phyloP scores from a whole-genome alignment of 2,113 vertebrate genomes.

The Camarhynchus parvulus region DNA sequence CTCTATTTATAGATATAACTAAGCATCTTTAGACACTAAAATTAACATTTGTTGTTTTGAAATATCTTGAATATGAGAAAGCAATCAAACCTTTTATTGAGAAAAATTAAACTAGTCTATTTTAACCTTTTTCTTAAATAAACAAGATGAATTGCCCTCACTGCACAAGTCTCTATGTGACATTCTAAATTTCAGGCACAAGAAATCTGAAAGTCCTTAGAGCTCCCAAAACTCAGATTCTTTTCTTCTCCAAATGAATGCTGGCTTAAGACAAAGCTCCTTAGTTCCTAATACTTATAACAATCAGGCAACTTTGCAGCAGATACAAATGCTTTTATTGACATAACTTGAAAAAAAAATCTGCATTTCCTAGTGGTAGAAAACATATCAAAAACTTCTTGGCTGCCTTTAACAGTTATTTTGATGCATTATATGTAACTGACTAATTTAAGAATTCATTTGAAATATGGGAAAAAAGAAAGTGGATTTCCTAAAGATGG shows the following conservation, averaged over 20 bases:
- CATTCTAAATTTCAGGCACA: neutral
- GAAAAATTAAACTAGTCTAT: neutral
- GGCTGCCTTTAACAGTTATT: neutral
- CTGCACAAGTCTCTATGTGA: neutral
- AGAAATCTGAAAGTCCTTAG: neutral
- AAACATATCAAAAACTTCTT: neutral
- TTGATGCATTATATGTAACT: neutral
- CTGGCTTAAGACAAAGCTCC: neutral
- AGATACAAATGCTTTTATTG: neutral
- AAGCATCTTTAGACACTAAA: neutral
- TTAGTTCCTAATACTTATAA: neutral
- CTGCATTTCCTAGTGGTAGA: neutral
- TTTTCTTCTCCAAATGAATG: neutral
- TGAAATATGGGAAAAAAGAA: rapidly evolving
- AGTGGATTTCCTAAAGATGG: neutral
- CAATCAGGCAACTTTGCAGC: neutral
- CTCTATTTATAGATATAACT: neutral
- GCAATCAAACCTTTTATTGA: neutral
- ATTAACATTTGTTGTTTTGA: neutral
- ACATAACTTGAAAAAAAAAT: neutral
- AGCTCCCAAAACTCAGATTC: neutral
- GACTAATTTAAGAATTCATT: neutral
- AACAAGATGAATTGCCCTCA: neutral
- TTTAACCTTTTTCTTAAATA: neutral
- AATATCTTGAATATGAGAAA: neutral